A percentile compares a stretch with the other conserved stretches of the same genome.
These are phyloP conservation scores for Phyllostomus discolor DNA, from an alignment of 2,113 vertebrate genomes.

Conservation along the genomic window DNA sequence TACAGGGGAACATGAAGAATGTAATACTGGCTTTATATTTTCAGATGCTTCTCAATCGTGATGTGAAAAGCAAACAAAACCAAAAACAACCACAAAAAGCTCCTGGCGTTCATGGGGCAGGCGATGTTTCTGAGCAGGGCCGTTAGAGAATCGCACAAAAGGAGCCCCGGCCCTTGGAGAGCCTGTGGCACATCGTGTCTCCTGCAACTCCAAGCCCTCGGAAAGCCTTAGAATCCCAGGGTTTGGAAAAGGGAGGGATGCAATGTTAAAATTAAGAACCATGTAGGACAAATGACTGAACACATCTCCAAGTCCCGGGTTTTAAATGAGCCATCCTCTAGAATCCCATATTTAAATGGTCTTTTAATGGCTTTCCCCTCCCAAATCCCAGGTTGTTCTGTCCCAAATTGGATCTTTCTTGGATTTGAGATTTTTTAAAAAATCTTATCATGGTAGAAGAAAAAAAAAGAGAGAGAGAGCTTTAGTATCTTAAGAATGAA, in stretches of 20 bases:
- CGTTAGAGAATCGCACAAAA: slow-evolving; percentile 9
- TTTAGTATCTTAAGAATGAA: not conserved
- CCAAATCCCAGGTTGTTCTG: slow-evolving; percentile 11
- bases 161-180: not conserved
- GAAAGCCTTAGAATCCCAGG: slow-evolving; percentile 10
- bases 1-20: not conserved
- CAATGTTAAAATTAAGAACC: slow-evolving; percentile 27
- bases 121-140: not conserved
- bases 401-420: slow-evolving; percentile 14
- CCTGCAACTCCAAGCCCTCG: not conserved
- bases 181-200: not conserved
- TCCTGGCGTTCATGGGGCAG: not conserved
- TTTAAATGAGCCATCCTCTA: not conserved
- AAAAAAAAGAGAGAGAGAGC: not conserved
- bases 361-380: not conserved
- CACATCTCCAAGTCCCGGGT: not conserved
- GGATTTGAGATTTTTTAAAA: not conserved
- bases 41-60: slow-evolving; percentile 21
- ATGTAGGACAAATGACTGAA: slow-evolving; percentile 8
- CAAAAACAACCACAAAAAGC: not conserved
- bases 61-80: slow-evolving; percentile 23
- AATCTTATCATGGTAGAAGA: not conserved
- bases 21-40: slow-evolving; percentile 29
- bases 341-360: not conserved
- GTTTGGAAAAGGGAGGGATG: slow-evolving; percentile 21